These are phyloP conservation scores for Trichogramma dendrolimi DNA, from an alignment of 2,888 invertebrate genomes.

Conservation along the genomic window DNA sequence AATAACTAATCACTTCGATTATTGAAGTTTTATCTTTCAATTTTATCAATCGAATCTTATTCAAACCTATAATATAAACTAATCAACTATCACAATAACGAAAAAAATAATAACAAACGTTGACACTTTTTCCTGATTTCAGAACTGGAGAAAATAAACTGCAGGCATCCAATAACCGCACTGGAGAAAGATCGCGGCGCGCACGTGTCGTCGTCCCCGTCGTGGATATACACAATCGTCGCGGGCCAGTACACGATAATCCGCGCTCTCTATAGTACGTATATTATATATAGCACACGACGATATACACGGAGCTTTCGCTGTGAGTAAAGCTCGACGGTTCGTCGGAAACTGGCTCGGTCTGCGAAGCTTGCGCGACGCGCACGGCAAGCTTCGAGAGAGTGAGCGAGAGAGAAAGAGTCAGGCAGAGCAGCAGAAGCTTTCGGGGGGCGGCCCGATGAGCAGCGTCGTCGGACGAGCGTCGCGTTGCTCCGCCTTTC, in stretches of 20 bases:
- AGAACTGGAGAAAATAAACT: not conserved
- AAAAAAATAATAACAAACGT: not conserved
- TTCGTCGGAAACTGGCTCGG: slow-evolving; percentile 9
- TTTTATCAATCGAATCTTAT: no score
- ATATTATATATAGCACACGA: not conserved
- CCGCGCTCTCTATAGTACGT: no score
- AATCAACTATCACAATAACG: no score
- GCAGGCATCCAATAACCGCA: not conserved
- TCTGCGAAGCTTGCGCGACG: not conserved
- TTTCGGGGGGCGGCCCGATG: slow-evolving; percentile 36
- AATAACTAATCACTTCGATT: no score
- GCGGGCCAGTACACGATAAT: no score
- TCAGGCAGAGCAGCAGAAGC: not conserved
- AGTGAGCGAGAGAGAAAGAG: no score
- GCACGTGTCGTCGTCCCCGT: no score
- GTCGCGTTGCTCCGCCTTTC: slow-evolving; percentile 46
- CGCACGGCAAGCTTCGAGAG: not conserved
- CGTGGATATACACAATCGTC: no score
- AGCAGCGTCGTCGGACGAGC: slow-evolving; percentile 42
- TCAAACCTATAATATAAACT: no score
- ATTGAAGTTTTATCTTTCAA: no score
- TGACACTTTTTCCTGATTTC: not conserved
- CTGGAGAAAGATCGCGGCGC: not conserved
- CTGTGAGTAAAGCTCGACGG: not conserved
- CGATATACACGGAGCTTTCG: not conserved